Evolutionary conservation across 1,140 invertebrate species (phyloP), one percentile per base, ranked within the genome.

Genomic region (Drosophila paulistorum): DNA sequence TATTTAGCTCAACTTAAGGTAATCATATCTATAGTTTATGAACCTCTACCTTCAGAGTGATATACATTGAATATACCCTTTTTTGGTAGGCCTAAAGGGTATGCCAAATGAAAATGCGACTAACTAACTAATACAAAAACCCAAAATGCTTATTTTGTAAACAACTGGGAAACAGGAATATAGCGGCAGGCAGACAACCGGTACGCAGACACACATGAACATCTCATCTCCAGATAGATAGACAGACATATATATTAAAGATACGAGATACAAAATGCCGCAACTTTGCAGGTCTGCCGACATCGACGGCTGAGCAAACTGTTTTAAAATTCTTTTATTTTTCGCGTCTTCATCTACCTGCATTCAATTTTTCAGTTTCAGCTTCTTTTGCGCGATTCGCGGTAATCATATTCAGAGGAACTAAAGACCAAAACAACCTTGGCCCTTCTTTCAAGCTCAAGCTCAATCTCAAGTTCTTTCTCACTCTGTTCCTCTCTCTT

Each of bases 181-280:
- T 51, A 51, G 17, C 45, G 45, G 45, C 45, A 23, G 17, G 17
- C 17, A 51, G 20, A 51, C 45, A 51, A 51, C 17, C 45, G 17
- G 17, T 51, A 51, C 17, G 1, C 17, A 39, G 17, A 20, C 7
- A 51, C 45, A 51, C 45, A 48, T 14, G n/a, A 4, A 45, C 42
- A 48, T 3, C 30, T 51, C 45, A 48, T 17, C 45, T 51, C 3
- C 17, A 48, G 45, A 48, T 51, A 51, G 45, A 51, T 7, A 23
- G 37, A 39, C 10, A 39, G 10, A 39, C 11, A 11, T 39, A 39
- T 39, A 11, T 51, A 23, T 51, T 23, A 51, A 51, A 51, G 45
- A 51, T 51, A 51, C 45, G 11, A 51, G 45, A 51, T 51, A 51
- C 45, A 51, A 51, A 51, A 51, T 51, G 45, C 45, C 45, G 45